Conservation (phyloP, 2,888 invertebrate species). For the Mimumesa dahlbomi region DNA sequence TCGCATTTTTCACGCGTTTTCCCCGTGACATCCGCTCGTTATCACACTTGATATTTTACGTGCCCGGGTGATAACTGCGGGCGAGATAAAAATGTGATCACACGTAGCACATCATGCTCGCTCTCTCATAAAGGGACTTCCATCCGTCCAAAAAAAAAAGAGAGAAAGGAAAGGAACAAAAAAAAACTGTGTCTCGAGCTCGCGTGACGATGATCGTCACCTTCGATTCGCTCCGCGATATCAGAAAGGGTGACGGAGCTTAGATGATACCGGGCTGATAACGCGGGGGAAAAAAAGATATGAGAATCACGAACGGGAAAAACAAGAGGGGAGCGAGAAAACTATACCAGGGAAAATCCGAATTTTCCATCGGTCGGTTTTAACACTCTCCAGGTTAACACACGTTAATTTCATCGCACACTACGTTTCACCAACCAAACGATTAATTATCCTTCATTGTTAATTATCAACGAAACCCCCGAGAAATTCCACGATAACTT, state of each 20-base stretch:
- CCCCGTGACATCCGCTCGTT: too few relatives aligned
- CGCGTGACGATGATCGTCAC: slow-evolving; percentile 9
- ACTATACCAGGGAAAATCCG: too few relatives aligned
- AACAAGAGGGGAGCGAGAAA: neutral
- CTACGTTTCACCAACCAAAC: too few relatives aligned
- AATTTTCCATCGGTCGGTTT: too few relatives aligned
- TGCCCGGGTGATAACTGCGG: slow-evolving; percentile 24
- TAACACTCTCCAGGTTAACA: too few relatives aligned
- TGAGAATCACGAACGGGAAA: neutral
- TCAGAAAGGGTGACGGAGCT: slow-evolving; percentile 18
- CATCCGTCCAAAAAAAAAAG: slow-evolving; percentile 8
- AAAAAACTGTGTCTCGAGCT: slow-evolving; percentile 5
- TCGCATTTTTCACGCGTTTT: too few relatives aligned
- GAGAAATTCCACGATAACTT: too few relatives aligned
- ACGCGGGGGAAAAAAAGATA: neutral
- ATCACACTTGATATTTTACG: slow-evolving; percentile 36
- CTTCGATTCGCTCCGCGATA: slow-evolving; percentile 11
- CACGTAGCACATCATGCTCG: slow-evolving; percentile 22
- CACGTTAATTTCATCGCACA: too few relatives aligned
- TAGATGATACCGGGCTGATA: neutral
- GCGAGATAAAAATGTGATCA: slow-evolving; percentile 30
- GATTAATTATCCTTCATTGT: too few relatives aligned
- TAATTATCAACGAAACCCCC: too few relatives aligned
- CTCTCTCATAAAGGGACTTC: slow-evolving; percentile 6
- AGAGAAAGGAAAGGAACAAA: too few relatives aligned